Evolutionary conservation across 2,888 invertebrate species (phyloP), one percentile per base, ranked within the genome.

Genomic region (Lymantria monacha): DNA sequence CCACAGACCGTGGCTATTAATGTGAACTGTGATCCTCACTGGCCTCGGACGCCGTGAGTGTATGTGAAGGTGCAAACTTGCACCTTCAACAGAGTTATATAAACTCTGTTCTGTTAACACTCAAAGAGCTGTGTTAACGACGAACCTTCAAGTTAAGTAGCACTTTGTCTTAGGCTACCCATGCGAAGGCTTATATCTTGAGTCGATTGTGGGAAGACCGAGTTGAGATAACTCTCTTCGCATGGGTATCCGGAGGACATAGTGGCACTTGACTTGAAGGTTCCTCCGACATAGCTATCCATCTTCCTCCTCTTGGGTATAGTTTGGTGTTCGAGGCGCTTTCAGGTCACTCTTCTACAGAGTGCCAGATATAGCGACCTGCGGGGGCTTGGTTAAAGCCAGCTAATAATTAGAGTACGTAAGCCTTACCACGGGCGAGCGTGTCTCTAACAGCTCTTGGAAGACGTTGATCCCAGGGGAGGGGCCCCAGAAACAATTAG

Each of bases 251-350:
- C 38, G 38, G 1, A 38, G n/a, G 38, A 38, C 38, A n/a, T 9
- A n/a, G 12, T 7, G 7, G 7, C 12, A n/a, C 38, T 38, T 12
- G 2, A 12, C n/a, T 1, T 2, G 7, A 38, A 10, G 38, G 12
- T 38, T 38, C n/a, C 12, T 3, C 11, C 12, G n/a, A 1, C 1
- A 5, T 9, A n/a, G 30, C 41, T 1, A 42, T n/a, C 36, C 14
- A 40, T 38, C 10, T 10, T 46, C 45, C 46, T 43, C 38, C 43
- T 43, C 31, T 41, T 46, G 51, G 51, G 51, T 46, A 46, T 22
- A 51, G 51, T 47, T n/a, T 14, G 51, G 51, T 43, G 51, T 51
- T 46, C 46, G 51, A 43, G 51, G 51, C 46, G 46, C 51, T 46
- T 12, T 44, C 9, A 40, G 31, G 51, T 46, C 46, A 40, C 51